Conservation (phyloP, 2,797 vertebrate genomes). For the Xenentodon cancila region DNA sequence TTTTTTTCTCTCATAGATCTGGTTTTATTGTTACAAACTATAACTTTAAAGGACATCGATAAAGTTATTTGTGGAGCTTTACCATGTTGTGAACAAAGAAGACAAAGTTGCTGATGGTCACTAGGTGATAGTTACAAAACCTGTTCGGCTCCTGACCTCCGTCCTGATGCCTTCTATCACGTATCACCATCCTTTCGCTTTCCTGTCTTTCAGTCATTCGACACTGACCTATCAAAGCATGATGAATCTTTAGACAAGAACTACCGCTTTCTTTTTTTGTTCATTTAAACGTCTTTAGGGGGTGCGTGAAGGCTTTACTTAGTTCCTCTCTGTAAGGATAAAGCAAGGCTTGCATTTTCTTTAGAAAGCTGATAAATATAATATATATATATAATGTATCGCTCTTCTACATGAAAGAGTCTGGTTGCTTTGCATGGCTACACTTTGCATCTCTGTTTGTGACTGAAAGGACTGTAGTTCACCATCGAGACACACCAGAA, state of each 20-base stretch:
- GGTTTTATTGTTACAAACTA: no score
- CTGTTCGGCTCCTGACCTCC: conserved; percentile 6
- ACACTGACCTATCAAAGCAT: conserved; percentile 24
- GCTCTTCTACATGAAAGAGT: conserved; percentile 55
- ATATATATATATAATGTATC: conserved; percentile 53
- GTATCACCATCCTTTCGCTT: neutral
- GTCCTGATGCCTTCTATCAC: conserved; percentile 1
- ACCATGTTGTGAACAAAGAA: no score
- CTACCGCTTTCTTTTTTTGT: conserved; percentile 37
- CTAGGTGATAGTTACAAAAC: no score
- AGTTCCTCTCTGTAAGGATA: conserved; percentile 48
- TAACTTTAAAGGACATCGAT: no score
- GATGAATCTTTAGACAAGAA: conserved; percentile 20
- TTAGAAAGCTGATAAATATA: conserved; percentile 75
- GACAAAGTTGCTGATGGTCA: no score
- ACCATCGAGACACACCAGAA: conserved; percentile 59
- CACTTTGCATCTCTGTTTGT: conserved; percentile 67
- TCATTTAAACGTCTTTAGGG: conserved; percentile 47
- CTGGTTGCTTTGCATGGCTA: conserved; percentile 73
- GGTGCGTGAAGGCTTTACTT: conserved; percentile 43
- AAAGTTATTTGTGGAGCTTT: no score
- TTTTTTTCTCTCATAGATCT: no score
- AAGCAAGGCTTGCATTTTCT: conserved; percentile 75
- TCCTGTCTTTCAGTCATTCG: neutral
- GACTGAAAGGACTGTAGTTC: conserved; percentile 70